Conservation (phyloP, 2,888 invertebrate species). For the Helobdella robusta region DNA sequence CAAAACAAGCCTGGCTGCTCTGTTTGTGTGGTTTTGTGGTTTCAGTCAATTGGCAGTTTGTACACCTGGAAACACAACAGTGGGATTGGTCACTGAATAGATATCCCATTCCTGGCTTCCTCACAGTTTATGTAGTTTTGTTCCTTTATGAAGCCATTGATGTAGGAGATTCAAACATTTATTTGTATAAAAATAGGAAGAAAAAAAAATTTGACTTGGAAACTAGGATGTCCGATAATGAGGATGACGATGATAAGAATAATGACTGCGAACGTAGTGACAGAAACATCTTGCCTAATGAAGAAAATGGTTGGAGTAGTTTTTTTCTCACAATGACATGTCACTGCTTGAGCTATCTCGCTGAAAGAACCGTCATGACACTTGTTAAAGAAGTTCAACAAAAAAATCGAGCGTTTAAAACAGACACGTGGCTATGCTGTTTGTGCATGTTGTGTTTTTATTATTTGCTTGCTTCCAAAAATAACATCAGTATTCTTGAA, state of each 20-base stretch:
- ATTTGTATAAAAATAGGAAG: not conserved
- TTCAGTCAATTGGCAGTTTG: conserved; percentile 28
- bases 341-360: conserved; percentile 28
- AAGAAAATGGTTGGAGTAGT: not conserved
- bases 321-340: conserved; percentile 23
- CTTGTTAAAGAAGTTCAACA: conserved; percentile 23
- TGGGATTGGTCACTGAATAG: conserved; percentile 29
- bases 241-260: not conserved
- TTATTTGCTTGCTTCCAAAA: not conserved
- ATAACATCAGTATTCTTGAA: conserved; percentile 11
- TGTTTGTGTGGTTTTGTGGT: conserved; percentile 16
- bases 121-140: conserved; percentile 27
- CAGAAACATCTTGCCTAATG: not conserved
- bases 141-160: conserved; percentile 27
- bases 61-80: conserved; percentile 27
- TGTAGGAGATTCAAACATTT: conserved; percentile 5
- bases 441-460: conserved; percentile 23
- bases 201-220: not conserved
- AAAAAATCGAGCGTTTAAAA: conserved; percentile 3
- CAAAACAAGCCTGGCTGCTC: conserved; percentile 28
- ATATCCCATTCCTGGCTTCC: conserved; percentile 31
- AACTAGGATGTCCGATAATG: not conserved
- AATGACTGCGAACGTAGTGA: not conserved
- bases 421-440: conserved; percentile 30
- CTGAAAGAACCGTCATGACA: conserved; percentile 26